phyloP scores from a whole-genome alignment of 1,140 invertebrate species.

The Euwallacea fornicatus region DNA sequence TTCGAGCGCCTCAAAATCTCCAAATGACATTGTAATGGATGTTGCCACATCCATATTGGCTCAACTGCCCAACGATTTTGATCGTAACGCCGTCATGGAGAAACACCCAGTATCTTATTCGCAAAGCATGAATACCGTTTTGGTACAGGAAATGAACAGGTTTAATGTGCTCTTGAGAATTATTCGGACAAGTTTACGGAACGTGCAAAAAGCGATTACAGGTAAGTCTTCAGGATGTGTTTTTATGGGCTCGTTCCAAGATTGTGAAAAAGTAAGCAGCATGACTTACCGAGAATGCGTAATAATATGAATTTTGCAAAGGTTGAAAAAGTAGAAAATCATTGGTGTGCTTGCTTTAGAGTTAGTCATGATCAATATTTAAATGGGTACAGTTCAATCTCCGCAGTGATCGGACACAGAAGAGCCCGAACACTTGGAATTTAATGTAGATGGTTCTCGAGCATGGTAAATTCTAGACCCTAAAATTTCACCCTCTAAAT shows the following conservation, averaged over 20 bases:
- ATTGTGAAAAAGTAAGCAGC: background rate
- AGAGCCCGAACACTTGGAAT: background rate
- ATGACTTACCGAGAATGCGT: too few relatives aligned
- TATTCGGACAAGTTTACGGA: slow-evolving; percentile 74
- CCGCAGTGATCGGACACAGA: too few relatives aligned
- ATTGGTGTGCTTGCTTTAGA: too few relatives aligned
- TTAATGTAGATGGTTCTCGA: background rate
- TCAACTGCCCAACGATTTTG: slow-evolving; percentile 74
- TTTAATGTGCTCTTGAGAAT: slow-evolving; percentile 80
- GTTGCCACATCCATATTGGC: slow-evolving; percentile 71
- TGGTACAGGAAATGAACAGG: slow-evolving; percentile 91
- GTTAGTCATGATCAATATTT: too few relatives aligned
- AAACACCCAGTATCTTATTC: slow-evolving; percentile 80
- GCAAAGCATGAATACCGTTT: slow-evolving; percentile 90
- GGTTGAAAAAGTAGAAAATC: too few relatives aligned
- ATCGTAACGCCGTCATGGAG: slow-evolving; percentile 66
- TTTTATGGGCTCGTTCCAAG: too few relatives aligned
- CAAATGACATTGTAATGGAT: slow-evolving; percentile 70
- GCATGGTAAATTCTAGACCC: too few relatives aligned
- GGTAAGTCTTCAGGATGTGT: slow-evolving; percentile 56
- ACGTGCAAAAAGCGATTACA: slow-evolving; percentile 88
- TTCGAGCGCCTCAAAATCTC: slow-evolving; percentile 56
- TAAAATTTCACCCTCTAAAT: too few relatives aligned
- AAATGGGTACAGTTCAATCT: too few relatives aligned
- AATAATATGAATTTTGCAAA: too few relatives aligned